Evolutionary conservation across 2,113 vertebrate genomes (phyloP).

Genomic region (Ictalurus punctatus): DNA sequence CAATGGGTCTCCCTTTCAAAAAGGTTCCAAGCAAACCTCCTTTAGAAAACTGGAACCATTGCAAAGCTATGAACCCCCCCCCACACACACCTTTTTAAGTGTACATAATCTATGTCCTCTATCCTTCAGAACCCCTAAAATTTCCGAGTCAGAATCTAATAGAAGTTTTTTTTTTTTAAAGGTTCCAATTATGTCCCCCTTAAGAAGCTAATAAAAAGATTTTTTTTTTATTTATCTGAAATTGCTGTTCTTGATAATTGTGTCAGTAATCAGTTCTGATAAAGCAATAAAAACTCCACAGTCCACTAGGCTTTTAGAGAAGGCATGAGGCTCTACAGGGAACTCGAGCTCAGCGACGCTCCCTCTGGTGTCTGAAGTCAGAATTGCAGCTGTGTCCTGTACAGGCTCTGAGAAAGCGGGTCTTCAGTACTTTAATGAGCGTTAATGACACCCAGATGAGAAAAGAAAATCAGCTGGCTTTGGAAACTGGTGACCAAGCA

Average conservation of each 20-base stretch:
- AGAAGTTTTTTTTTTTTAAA: not conserved
- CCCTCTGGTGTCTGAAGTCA: constrained; percentile 10
- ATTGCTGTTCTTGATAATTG: not conserved
- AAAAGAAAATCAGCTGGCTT: not conserved
- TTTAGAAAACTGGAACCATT: not conserved
- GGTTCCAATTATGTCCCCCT: not conserved
- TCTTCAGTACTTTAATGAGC: not conserved
- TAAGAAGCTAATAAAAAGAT: not conserved
- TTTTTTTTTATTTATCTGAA: not conserved
- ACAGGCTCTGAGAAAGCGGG: not conserved
- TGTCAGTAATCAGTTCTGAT: not conserved
- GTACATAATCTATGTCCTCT: not conserved
- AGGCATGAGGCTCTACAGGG: not conserved
- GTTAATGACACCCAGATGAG: not conserved
- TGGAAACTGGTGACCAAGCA: not conserved
- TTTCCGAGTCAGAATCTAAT: not conserved
- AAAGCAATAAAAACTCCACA: not conserved
- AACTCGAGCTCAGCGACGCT: not conserved
- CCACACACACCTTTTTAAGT: not conserved
- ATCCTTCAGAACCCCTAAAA: not conserved
- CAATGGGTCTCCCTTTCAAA: not conserved
- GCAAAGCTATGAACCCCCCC: not conserved
- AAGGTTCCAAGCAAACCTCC: not conserved
- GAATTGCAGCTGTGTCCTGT: not conserved
- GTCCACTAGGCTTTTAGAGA: not conserved